These are phyloP conservation scores for Microdon myrmicae DNA, from an alignment of 2,888 invertebrate genomes.

Conservation along the genomic window DNA sequence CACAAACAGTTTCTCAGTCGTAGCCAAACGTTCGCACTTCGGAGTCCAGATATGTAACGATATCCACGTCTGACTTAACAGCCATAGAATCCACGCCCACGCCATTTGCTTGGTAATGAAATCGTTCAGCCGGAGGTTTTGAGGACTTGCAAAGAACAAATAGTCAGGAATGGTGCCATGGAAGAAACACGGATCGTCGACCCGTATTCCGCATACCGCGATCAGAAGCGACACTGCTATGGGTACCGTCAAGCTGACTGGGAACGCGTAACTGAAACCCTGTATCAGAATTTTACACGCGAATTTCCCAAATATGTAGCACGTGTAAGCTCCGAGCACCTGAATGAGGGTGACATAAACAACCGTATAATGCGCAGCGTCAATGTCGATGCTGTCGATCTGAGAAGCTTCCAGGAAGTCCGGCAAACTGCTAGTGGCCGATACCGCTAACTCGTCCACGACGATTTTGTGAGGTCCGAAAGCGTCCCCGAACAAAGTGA, in stretches of 20 bases:
- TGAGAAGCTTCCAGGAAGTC: slow-evolving; percentile 81
- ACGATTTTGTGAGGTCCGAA: slow-evolving; percentile 83
- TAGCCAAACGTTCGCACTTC: slow-evolving; percentile 94
- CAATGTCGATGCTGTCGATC: slow-evolving; percentile 78
- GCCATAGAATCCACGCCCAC: slow-evolving; percentile 93
- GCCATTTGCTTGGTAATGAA: slow-evolving; percentile 89
- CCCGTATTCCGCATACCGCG: slow-evolving; percentile 87
- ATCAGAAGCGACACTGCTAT: slow-evolving; percentile 87
- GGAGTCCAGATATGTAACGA: slow-evolving; percentile 98
- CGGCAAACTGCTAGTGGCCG: slow-evolving; percentile 68
- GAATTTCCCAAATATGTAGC: slow-evolving; percentile 94
- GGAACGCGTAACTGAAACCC: slow-evolving; percentile 96
- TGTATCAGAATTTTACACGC: slow-evolving; percentile 97
- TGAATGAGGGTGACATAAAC: slow-evolving; percentile 83
- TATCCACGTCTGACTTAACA: slow-evolving; percentile 96
- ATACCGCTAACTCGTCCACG: slow-evolving; percentile 72
- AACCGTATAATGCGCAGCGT: slow-evolving; percentile 78
- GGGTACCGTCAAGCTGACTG: slow-evolving; percentile 92
- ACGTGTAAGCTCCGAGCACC: slow-evolving; percentile 83
- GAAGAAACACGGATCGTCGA: slow-evolving; percentile 89
- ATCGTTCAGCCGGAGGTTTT: slow-evolving; percentile 82
- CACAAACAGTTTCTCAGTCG: slow-evolving; percentile 95
- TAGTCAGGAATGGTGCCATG: slow-evolving; percentile 87
- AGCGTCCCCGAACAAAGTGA: slow-evolving; percentile 77
- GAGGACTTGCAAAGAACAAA: slow-evolving; percentile 91